Evolutionary conservation across 2,113 vertebrate genomes (phyloP).

Genomic region (Ictalurus punctatus): DNA sequence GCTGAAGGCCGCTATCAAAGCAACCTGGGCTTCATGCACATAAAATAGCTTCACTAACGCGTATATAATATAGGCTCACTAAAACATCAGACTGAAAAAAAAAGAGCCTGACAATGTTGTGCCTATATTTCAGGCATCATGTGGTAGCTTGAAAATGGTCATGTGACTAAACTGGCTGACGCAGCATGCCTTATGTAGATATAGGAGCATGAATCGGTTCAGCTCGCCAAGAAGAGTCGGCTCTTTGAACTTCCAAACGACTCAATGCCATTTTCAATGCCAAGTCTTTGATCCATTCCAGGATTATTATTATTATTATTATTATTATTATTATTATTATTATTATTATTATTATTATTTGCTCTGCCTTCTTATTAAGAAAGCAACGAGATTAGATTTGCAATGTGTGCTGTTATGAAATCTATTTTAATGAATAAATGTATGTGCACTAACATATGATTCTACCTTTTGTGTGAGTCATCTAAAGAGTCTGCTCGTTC

Average conservation of each 20-base stretch:
- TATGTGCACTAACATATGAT: neutral
- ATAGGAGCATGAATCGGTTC: neutral
- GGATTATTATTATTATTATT: too few species aligned
- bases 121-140: too few species aligned
- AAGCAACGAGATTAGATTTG: neutral
- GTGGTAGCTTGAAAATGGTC: neutral
- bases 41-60: neutral
- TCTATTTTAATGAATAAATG: neutral
- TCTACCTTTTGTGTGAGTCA: neutral
- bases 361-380: neutral
- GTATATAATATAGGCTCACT: too few species aligned
- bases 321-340: too few species aligned
- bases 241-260: neutral
- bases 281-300: too few species aligned
- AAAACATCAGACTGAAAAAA: neutral
- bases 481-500: neutral
- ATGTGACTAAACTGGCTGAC: neutral
- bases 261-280: neutral
- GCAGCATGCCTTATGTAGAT: neutral
- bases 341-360: too few species aligned
- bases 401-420: neutral
- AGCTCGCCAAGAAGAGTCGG: neutral
- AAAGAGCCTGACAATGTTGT: neutral
- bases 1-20: too few species aligned
- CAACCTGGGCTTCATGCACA: too few species aligned